Evolutionary conservation across 1,140 invertebrate species (phyloP).

Genomic region (Popillia japonica): DNA sequence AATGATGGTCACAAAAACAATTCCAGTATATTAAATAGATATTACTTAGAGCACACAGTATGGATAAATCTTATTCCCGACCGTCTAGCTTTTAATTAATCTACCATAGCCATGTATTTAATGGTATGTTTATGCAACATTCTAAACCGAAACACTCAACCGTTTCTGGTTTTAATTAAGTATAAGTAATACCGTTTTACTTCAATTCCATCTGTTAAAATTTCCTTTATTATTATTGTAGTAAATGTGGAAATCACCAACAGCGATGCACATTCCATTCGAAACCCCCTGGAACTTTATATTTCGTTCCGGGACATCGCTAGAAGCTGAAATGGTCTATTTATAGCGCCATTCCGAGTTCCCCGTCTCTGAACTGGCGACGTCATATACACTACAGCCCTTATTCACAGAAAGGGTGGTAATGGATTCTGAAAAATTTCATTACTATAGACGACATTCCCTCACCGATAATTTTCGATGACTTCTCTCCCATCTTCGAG

Average conservation of each 20-base stretch:
- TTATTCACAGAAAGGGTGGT: not conserved
- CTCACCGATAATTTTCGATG: conserved; percentile 1
- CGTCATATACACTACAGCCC: not conserved
- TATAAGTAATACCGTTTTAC: too few relatives aligned
- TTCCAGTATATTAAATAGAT: too few relatives aligned
- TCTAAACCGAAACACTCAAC: too few relatives aligned
- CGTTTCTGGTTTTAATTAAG: too few relatives aligned
- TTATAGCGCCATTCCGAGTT: not conserved
- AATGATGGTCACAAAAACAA: too few relatives aligned
- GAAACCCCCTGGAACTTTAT: not conserved
- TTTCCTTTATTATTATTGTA: conserved; percentile 4
- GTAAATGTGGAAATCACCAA: not conserved
- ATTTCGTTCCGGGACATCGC: not conserved
- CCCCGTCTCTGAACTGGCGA: not conserved
- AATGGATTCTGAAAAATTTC: conserved; percentile 15
- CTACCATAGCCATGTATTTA: too few relatives aligned
- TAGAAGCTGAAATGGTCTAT: not conserved
- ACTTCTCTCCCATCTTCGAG: not conserved
- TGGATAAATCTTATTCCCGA: too few relatives aligned
- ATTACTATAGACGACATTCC: not conserved
- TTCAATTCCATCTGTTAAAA: not conserved
- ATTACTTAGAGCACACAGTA: too few relatives aligned
- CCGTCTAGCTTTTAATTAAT: too few relatives aligned
- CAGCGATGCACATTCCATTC: not conserved
- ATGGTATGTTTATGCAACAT: too few relatives aligned